Evolutionary conservation across 2,113 vertebrate species (phyloP), one percentile per base, ranked within the genome.

Genomic region (Dromiciops gliroides): DNA sequence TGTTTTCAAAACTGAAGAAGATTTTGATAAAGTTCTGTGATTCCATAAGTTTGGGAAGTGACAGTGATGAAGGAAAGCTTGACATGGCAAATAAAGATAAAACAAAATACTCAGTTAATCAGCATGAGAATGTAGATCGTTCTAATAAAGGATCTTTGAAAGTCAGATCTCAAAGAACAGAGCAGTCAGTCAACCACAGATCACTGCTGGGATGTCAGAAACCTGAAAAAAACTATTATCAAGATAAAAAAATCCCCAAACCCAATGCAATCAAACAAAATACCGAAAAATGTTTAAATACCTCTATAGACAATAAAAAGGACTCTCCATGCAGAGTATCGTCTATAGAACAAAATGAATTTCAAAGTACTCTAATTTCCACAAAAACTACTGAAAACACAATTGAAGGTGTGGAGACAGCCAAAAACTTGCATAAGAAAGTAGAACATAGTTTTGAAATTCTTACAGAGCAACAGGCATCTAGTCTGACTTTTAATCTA

Each of bases 401-500:
- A 22, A 95, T 95, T 48, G 98, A 98, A 89, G 98, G 97, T 49
- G 49, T 95, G 51, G 98, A 97, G 3, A 91, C 96, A 1, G 90
- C 97, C 91, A 98, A 97, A 96, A 98, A 98, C 26, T 92, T 97
- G 28, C 96, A 98, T 26, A 98, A 99, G 95, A 99, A 99, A 96
- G 95, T 99, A 8, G 99, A 99, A 98, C 99, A 98, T 60, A 94
- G 97, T 97, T 99, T 99, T 19, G 98, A 99, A 91, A 99, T 99
- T 67, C 99, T 99, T 50, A 99, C 99, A 2, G 99, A 99, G 50
- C 99, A 99, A 26, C 99, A 99, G 93, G 98, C 99, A 0, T 99
- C 99, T 92, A 99, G 99, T 97, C 98, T 99, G 75, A 99, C 99
- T 0, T 99, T 99, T 97, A 99, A 99, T 98, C 98, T 99, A 93